A percentile compares a stretch with the other conserved stretches of the same genome.
phyloP scores from a whole-genome alignment of 2,797 vertebrate species.

The Leptoclinus maculatus region DNA sequence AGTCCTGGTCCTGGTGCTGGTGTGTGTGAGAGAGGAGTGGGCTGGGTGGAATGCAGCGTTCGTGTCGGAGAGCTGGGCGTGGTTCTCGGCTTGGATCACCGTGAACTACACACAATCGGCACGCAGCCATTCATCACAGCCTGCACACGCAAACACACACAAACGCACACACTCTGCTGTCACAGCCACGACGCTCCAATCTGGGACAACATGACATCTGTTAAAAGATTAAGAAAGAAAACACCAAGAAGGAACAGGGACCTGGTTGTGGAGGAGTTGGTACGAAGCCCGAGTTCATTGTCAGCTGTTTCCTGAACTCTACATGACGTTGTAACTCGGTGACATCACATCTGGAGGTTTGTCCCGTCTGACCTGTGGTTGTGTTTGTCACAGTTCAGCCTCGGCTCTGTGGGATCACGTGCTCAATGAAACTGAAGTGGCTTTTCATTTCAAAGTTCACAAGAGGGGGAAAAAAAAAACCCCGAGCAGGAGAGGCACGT shows the following conservation, averaged over 20 bases:
- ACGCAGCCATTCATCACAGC: conserved; percentile 45
- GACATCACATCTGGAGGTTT: conserved; percentile 16
- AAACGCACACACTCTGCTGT: conserved; percentile 20
- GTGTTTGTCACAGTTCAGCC: conserved; percentile 22
- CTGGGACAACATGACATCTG: conserved; percentile 46
- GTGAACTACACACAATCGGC: conserved; percentile 51
- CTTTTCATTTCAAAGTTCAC: conserved; percentile 63
- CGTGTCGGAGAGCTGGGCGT: conserved; percentile 62
- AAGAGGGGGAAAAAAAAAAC: not conserved
- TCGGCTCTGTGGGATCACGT: conserved; percentile 48
- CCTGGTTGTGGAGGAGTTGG: not conserved
- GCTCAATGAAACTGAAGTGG: conserved; percentile 44
- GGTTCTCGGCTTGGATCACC: conserved; percentile 37
- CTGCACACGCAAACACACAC: too few species aligned
- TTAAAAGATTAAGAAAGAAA: conserved; percentile 28
- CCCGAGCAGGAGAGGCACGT: conserved; percentile 2
- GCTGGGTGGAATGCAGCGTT: conserved; percentile 62
- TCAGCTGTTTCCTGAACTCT: conserved; percentile 1
- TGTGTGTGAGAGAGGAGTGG: not conserved
- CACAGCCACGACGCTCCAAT: conserved; percentile 34
- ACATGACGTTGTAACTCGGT: not conserved
- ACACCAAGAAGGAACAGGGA: conserved; percentile 25
- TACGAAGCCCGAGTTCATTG: conserved; percentile 14
- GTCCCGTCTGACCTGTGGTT: not conserved
- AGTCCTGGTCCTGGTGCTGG: conserved; percentile 7